phyloP scores from a whole-genome alignment of 1,140 invertebrate species.

The Ostrea edulis region DNA sequence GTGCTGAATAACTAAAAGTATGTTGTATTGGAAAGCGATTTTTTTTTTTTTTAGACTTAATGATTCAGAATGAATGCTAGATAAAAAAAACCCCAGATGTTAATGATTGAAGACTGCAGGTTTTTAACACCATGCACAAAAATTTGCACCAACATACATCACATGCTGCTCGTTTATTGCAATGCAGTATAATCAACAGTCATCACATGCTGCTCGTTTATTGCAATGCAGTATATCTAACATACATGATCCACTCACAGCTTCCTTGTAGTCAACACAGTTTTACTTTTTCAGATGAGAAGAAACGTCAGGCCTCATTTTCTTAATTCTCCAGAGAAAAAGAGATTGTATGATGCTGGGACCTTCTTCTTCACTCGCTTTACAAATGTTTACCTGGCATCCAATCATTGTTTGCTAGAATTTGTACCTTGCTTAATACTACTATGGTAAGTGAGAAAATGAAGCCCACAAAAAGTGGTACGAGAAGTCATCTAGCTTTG shows the following conservation, averaged over 20 bases:
- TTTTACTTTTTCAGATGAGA: constrained; percentile 17
- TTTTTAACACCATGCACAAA: too few species aligned
- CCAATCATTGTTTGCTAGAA: background rate
- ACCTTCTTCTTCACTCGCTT: constrained; percentile 6
- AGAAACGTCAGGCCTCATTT: background rate
- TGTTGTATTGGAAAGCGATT: too few species aligned
- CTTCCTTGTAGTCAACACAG: background rate
- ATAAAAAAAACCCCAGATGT: too few species aligned
- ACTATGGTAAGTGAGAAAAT: background rate
- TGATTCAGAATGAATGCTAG: too few species aligned
- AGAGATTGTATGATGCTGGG: background rate
- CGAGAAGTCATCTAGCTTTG: background rate
- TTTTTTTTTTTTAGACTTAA: too few species aligned
- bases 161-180: too few species aligned
- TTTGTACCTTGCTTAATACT: background rate
- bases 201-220: too few species aligned
- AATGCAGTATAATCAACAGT: too few species aligned
- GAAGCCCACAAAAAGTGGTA: background rate
- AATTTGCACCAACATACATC: too few species aligned
- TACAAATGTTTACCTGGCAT: constrained; percentile 2
- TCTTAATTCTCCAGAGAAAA: constrained; percentile 1
- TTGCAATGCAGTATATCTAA: too few species aligned
- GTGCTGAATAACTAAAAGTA: too few species aligned
- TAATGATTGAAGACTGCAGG: too few species aligned
- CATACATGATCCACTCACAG: background rate